Evolutionary conservation across 2,113 vertebrate species (phyloP), one percentile per base, ranked within the genome.

Genomic region (Atherinomorus stipes): DNA sequence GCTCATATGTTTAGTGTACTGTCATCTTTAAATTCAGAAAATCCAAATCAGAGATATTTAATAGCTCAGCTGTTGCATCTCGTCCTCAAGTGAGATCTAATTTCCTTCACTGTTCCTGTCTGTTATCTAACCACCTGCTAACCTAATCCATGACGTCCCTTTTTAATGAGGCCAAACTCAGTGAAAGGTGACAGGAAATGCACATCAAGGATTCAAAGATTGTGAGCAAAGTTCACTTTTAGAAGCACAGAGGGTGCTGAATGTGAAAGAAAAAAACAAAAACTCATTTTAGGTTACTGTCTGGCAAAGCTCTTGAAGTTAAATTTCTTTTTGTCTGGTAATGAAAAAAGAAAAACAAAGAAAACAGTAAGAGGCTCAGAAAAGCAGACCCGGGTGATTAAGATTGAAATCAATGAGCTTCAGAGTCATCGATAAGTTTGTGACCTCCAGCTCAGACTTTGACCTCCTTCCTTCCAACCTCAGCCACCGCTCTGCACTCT

Each of bases 391-490:
- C 2, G 11, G 23, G 22, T 26, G 80, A 80, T 70, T 77, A 76
- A 34, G 53, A 80, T 71, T 42, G 25, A 25, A 52, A 56, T 74
- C 54, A 58, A 18, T 1, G 7, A 53, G 38, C 50, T 12, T 44
- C 25, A 23, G 18, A 45, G 64, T 72, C 44, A 76, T 3, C 18
- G 76, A 71, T 62, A 31, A 8, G 22, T 28, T 40, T 13, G 7
- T n/a, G 2, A 21, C 11, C 15, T 65, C 23, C 16, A 44, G 31
- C 52, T 80, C 51, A 68, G 87, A 91, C 89, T 90, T 81, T 74
- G 81, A 78, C 71, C 85, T 38, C 34, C 26, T 62, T 26, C 38
- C 68, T 70, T 88, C 76, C 86, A 87, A 67, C 77, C 52, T 67
- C 19, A 71, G 16, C 28, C 53, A 22, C 8, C 4, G 9, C 12